Evolutionary conservation across 2,888 invertebrate genomes (phyloP).

Genomic region (Drosophila nigricruria): DNA sequence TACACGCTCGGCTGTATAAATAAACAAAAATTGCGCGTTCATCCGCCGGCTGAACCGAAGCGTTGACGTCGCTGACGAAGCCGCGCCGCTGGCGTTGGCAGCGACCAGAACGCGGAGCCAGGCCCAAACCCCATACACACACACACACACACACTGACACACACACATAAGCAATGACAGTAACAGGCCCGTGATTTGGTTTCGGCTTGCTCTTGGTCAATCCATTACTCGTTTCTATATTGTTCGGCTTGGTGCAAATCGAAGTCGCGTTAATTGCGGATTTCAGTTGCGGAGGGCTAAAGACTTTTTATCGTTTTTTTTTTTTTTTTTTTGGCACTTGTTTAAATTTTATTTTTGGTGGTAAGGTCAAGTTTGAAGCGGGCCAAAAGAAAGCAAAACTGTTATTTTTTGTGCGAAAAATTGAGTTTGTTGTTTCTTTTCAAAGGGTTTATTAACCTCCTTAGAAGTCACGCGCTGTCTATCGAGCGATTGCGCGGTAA

Average conservation of each 20-base stretch:
- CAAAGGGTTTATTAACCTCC: conserved; percentile 71
- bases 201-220: conserved; percentile 56
- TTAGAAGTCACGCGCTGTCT: conserved; percentile 33
- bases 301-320: conserved; percentile 21
- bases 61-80: conserved; percentile 33
- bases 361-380: conserved; percentile 76
- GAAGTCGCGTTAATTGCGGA: conserved; percentile 66
- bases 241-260: conserved; percentile 62
- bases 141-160: conserved; percentile 8
- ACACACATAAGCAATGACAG: neutral
- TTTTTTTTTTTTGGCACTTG: conserved; percentile 19
- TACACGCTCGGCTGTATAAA: conserved; percentile 80
- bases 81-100: conserved; percentile 32
- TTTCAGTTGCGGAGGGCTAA: conserved; percentile 48
- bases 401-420: conserved; percentile 40
- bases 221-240: conserved; percentile 56
- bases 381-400: conserved; percentile 72
- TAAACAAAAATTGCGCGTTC: conserved; percentile 75
- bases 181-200: conserved; percentile 7
- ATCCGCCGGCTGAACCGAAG: conserved; percentile 58
- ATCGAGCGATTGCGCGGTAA: conserved; percentile 25
- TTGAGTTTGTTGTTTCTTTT: conserved; percentile 28
- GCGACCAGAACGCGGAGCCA: conserved; percentile 50
- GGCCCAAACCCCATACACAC: conserved; percentile 10
- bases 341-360: conserved; percentile 59